These are phyloP conservation scores for Hirudo medicinalis DNA, from an alignment of 1,140 invertebrate genomes.

Conservation along the genomic window DNA sequence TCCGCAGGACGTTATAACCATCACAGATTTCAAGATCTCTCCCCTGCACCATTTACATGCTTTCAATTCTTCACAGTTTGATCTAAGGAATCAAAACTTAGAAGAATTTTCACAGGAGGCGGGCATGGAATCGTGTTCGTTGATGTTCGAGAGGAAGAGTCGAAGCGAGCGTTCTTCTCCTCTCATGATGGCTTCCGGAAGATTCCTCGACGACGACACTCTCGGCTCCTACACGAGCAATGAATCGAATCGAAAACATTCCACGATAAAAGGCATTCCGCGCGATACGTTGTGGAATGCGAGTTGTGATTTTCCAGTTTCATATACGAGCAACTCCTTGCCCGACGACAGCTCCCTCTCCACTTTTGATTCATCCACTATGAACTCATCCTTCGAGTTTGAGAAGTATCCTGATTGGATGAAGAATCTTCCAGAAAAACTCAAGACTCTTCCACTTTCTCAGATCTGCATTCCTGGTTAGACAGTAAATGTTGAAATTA, in stretches of 20 bases:
- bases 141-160: conserved; percentile 11
- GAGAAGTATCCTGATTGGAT: conserved; percentile 23
- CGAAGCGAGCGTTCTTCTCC: conserved; percentile 16
- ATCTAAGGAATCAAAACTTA: not conserved
- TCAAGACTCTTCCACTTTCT: conserved; percentile 17
- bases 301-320: not conserved
- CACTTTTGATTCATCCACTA: not conserved
- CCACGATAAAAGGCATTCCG: not conserved
- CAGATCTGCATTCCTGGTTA: conserved; percentile 21
- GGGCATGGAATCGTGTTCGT: not conserved
- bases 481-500: not conserved
- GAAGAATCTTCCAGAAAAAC: conserved; percentile 14
- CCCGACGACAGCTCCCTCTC: conserved; percentile 6
- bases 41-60: conserved; percentile 8
- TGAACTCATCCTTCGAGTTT: not conserved
- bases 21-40: not conserved
- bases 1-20: not conserved
- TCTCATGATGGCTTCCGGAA: conserved; percentile 7
- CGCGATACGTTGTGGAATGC: not conserved
- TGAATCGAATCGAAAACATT: conserved; percentile 1
- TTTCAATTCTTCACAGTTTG: not conserved
- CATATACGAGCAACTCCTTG: not conserved
- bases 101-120: conserved; percentile 1
- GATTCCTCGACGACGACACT: not conserved
- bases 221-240: not conserved